Conservation (phyloP, 2,797 vertebrate genomes). For the Mormyrus proboscirostris region DNA sequence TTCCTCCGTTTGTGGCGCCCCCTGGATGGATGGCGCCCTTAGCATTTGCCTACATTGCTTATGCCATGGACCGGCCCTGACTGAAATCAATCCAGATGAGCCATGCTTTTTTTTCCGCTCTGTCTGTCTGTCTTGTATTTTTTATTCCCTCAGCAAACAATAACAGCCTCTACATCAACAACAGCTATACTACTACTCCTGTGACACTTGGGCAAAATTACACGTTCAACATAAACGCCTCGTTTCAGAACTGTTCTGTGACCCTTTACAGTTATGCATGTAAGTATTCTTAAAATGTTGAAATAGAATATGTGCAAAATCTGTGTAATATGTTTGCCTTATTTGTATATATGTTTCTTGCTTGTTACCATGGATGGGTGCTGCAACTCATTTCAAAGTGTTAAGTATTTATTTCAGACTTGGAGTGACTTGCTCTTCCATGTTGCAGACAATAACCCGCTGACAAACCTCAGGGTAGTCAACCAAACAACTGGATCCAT, state of each 20-base stretch:
- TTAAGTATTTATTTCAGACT: neutral
- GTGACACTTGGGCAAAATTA: neutral
- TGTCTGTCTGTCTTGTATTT: neutral
- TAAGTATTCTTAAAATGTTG: neutral
- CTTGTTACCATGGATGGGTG: neutral
- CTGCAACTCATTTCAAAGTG: neutral
- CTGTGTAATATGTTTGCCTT: neutral
- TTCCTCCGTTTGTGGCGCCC: too few species aligned
- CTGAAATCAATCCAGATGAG: neutral
- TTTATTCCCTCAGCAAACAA: neutral
- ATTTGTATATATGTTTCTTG: neutral
- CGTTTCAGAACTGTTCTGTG: neutral
- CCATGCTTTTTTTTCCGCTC: neutral
- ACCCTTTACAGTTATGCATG: neutral
- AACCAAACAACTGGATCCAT: neutral
- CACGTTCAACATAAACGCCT: neutral
- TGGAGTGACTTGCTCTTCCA: neutral
- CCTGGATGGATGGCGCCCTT: too few species aligned
- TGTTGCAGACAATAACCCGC: neutral
- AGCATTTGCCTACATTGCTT: too few species aligned
- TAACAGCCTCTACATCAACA: neutral
- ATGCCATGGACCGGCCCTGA: too few species aligned
- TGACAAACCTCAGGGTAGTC: neutral
- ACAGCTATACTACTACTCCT: neutral
- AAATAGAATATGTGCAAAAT: neutral